These are phyloP conservation scores for Eurosta solidaginis DNA, from an alignment of 1,140 invertebrate genomes.

Conservation along the genomic window DNA sequence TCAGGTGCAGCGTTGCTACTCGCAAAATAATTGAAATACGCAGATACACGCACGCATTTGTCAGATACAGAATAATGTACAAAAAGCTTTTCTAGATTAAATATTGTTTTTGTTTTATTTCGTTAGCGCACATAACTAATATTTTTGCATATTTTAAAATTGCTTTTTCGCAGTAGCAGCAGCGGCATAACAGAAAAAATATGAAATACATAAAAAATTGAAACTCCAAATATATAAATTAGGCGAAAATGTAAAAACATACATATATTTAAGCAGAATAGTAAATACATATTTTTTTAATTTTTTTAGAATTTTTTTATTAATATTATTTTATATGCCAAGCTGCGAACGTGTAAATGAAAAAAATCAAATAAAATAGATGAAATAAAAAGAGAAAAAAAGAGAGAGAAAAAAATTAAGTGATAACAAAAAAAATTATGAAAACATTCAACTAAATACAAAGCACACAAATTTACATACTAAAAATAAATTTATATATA, in stretches of 20 bases:
- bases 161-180: neutral
- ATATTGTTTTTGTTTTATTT: neutral
- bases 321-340: conserved; percentile 15
- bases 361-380: neutral
- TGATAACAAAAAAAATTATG: neutral
- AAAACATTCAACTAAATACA: conserved; percentile 13
- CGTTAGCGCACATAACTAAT: conserved; percentile 12
- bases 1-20: neutral
- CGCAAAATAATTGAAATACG: conserved; percentile 20
- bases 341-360: conserved; percentile 12
- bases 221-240: neutral
- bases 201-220: neutral
- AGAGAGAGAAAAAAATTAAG: neutral
- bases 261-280: conserved; percentile 1
- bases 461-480: neutral
- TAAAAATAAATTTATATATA: neutral
- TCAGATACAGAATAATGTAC: conserved; percentile 21
- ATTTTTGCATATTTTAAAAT: conserved; percentile 26
- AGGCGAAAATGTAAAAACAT: no score
- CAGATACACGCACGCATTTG: conserved; percentile 26
- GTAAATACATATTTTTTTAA: neutral
- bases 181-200: neutral
- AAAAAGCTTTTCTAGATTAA: neutral
- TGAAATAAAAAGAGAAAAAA: neutral
- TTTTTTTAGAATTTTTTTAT: neutral